Conservation (phyloP, 2,888 invertebrate species). For the Drosophila merina region DNA sequence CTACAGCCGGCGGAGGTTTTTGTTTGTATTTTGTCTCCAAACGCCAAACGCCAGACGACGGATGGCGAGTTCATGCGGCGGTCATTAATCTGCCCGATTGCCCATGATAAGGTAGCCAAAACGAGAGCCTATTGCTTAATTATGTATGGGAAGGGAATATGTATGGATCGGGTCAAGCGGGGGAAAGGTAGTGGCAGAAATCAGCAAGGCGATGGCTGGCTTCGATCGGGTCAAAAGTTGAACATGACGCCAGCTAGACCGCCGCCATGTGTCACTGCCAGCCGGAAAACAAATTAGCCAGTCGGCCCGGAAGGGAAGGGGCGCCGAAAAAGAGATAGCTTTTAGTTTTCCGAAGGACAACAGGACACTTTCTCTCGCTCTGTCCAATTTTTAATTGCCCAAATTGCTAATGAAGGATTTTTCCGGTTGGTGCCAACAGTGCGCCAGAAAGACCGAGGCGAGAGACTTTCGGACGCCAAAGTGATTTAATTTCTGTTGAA, state of each 20-base stretch:
- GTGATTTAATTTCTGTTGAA: conserved; percentile 44
- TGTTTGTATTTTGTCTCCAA: conserved; percentile 11
- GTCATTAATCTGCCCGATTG: conserved; percentile 70
- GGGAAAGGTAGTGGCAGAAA: conserved; percentile 7
- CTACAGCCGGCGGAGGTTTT: conserved; percentile 12
- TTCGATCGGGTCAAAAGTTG: conserved; percentile 69
- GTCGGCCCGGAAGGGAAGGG: not conserved
- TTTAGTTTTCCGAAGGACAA: conserved; percentile 27
- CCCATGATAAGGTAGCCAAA: conserved; percentile 58
- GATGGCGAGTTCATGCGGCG: conserved; percentile 51
- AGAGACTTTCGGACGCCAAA: conserved; percentile 56
- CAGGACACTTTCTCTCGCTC: conserved; percentile 20
- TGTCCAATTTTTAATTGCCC: conserved; percentile 65
- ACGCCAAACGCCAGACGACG: conserved; percentile 27
- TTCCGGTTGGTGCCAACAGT: conserved; percentile 45
- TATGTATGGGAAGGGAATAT: conserved; percentile 16
- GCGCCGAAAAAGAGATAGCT: conserved; percentile 37
- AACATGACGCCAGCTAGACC: conserved; percentile 67
- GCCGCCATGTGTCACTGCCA: conserved; percentile 60
- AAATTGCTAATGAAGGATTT: conserved; percentile 64
- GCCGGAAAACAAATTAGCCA: conserved; percentile 48
- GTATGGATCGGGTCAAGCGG: not conserved
- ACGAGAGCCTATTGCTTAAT: conserved; percentile 32
- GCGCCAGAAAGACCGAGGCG: not conserved
- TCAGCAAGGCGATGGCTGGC: conserved; percentile 7